phyloP scores from a whole-genome alignment of 1,140 invertebrate species.

The Atta texana region DNA sequence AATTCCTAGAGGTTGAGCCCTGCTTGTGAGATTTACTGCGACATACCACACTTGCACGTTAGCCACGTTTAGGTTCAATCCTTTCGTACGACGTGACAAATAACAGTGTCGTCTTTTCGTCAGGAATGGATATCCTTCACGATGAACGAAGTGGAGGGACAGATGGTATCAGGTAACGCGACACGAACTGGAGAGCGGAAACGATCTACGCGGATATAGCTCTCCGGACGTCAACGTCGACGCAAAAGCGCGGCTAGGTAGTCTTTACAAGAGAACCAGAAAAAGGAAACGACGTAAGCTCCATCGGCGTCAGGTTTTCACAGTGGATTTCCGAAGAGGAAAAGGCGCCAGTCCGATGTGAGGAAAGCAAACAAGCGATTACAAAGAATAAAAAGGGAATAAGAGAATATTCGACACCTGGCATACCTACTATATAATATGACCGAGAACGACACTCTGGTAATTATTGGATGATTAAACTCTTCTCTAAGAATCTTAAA shows the following conservation, averaged over 20 bases:
- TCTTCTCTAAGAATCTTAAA: neutral
- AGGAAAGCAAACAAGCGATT: conserved; percentile 50
- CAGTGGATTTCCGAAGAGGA: conserved; percentile 53
- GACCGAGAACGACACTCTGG: neutral
- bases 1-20: conserved; percentile 21
- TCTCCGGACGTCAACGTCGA: conserved; percentile 19
- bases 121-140: conserved; percentile 25
- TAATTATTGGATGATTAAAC: conserved; percentile 28
- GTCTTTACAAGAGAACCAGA: conserved; percentile 39
- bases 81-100: conserved; percentile 39
- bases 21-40: conserved; percentile 38
- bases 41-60: neutral
- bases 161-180: conserved; percentile 47
- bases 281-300: conserved; percentile 51
- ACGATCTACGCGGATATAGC: conserved; percentile 48
- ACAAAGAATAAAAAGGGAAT: conserved; percentile 8
- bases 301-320: conserved; percentile 50
- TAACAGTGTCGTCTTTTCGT: conserved; percentile 33
- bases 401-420: conserved; percentile 52
- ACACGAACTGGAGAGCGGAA: conserved; percentile 45
- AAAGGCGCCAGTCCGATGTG: conserved; percentile 30
- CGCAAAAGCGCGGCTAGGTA: conserved; percentile 31
- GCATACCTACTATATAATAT: neutral
- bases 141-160: conserved; percentile 34
- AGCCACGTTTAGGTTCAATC: conserved; percentile 41